Percentiles rank a stretch among this genome's conserved stretches.
Conservation (phyloP, 2,888 invertebrate genomes). For the Acronicta psi region DNA sequence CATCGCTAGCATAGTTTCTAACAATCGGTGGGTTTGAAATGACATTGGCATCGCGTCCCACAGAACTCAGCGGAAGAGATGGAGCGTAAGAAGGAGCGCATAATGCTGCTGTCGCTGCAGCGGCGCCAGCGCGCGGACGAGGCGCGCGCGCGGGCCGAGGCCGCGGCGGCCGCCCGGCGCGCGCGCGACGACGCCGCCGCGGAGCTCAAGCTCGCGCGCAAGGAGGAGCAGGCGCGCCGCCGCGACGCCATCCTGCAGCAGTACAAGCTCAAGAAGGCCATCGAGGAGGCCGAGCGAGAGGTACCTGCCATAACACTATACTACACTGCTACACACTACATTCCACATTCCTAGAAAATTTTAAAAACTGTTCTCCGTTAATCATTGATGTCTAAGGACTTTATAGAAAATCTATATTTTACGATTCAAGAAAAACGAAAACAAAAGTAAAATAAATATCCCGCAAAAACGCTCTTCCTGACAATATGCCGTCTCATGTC, state of each 20-base stretch:
- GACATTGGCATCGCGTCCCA: too few relatives aligned
- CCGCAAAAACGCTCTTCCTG: too few relatives aligned
- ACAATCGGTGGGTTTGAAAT: too few relatives aligned
- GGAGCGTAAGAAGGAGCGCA: constrained; percentile 97
- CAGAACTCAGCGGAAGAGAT: constrained; percentile 96
- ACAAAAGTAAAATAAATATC: too few relatives aligned
- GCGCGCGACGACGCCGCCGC: constrained; percentile 93
- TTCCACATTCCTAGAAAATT: too few relatives aligned
- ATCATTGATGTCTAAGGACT: too few relatives aligned
- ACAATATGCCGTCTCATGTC: too few relatives aligned
- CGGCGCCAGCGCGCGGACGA: constrained; percentile 97
- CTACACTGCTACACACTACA: too few relatives aligned
- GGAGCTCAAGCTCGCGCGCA: constrained; percentile 92
- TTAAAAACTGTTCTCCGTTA: too few relatives aligned
- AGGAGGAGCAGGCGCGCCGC: constrained; percentile 96
- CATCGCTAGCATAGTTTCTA: too few relatives aligned
- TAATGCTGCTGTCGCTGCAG: constrained; percentile 96
- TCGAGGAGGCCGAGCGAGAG: constrained; percentile 97
- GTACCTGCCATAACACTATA: constrained; percentile 71
- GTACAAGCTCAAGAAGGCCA: constrained; percentile 97
- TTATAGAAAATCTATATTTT: too few relatives aligned
- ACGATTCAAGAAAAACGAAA: too few relatives aligned
- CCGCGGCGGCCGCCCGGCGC: constrained; percentile 90
- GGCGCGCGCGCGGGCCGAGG: constrained; percentile 94
- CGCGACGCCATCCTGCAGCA: constrained; percentile 96